These are phyloP conservation scores for Camelus bactrianus DNA, from an alignment of 2,113 vertebrate genomes.

Conservation along the genomic window DNA sequence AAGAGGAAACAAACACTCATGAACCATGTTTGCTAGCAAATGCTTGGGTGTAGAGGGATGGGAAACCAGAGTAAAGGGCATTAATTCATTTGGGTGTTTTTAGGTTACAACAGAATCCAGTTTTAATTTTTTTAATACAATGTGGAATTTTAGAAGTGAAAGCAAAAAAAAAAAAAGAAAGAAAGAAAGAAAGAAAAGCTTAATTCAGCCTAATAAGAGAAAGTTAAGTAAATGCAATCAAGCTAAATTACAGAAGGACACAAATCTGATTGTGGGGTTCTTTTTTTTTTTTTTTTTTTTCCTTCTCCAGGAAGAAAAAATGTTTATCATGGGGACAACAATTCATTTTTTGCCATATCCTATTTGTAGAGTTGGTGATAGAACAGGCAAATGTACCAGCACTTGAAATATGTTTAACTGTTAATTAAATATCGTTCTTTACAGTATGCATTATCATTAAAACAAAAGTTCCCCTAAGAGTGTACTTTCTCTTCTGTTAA, in stretches of 20 bases:
- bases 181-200: too few relatives aligned
- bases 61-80: neutral
- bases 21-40: slow-evolving; percentile 39
- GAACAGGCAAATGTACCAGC: slow-evolving; percentile 81
- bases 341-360: slow-evolving; percentile 85
- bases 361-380: slow-evolving; percentile 83
- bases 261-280: slow-evolving; percentile 82
- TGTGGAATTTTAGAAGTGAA: slow-evolving; percentile 64
- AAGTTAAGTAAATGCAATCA: slow-evolving; percentile 77
- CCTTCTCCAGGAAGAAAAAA: slow-evolving; percentile 84
- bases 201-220: slow-evolving; percentile 61
- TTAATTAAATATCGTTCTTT: slow-evolving; percentile 79
- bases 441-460: slow-evolving; percentile 77
- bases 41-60: slow-evolving; percentile 2
- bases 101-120: slow-evolving; percentile 36
- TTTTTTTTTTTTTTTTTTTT: slow-evolving; percentile 72
- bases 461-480: slow-evolving; percentile 76
- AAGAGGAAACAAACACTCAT: neutral
- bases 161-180: neutral
- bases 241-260: slow-evolving; percentile 72
- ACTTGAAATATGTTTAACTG: slow-evolving; percentile 79
- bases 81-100: neutral
- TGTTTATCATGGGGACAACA: slow-evolving; percentile 85
- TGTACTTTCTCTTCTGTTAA: slow-evolving; percentile 80
- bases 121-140: neutral